Base-by-base conservation (phyloP, 2,888 invertebrate species). In the Noctua pronuba region DNA sequence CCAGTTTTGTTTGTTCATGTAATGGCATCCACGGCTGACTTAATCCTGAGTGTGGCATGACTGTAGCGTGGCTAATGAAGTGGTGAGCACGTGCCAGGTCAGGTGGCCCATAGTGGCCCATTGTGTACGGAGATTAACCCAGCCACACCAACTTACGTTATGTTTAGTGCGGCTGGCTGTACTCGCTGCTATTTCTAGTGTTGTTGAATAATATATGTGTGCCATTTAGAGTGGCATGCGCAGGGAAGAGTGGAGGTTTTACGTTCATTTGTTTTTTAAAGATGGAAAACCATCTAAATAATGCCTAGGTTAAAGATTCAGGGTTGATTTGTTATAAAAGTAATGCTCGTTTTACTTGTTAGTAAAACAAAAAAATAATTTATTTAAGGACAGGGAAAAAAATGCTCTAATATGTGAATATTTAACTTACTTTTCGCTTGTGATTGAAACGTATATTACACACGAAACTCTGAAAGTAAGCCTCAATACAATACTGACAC, bases 191-290 rank as follows among this genome's bases (percentile, higher is more conserved):
- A 78, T 82, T 82, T 55, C 55, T 71, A 52, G 68, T 41, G 35
- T 16, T 44, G 16, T 46, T 82, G 44, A 77, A 82, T 82, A 77
- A 74, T 67, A 64, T 46, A 77, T 62, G 60, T 58, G 62, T 24
- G 35, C 62, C 66, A n/a, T 64, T 82, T 71, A 73, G 35, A 35
- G 31, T n/a, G 35, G 49, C 21, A 24, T n/a, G 2, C 16, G 8
- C 31, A 28, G 28, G 18, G 21, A 41, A 60, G 21, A 49, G 16
- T 35, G 18, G 31, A n/a, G 21, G 21, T 64, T 65, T n/a, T 35
- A 24, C 3, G 10, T 75, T 52, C 1, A n/a, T 46, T 75, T 38
- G 7, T 49, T 67, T 71, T 62, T 60, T 31, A 24, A n/a, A n/a
- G n/a, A n/a, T n/a, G n/a, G n/a, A n/a, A n/a, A n/a, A n/a, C n/a